A percentile compares a stretch with the other conserved stretches of the same genome.
phyloP scores from a whole-genome alignment of 2,888 invertebrate species.

The Rhagonycha fulva region DNA sequence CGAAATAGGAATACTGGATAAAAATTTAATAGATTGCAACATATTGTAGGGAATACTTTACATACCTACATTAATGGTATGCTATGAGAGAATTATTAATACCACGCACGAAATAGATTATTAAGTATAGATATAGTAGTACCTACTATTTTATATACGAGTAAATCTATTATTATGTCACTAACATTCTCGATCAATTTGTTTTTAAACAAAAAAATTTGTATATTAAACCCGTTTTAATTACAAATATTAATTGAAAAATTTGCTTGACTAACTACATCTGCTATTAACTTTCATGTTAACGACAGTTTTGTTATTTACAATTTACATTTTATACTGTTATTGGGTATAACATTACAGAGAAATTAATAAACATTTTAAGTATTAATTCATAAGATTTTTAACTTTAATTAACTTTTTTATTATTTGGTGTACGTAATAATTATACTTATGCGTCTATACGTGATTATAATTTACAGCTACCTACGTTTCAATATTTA shows the following conservation, averaged over 20 bases:
- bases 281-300: not conserved
- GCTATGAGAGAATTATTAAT: not conserved
- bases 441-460: not conserved
- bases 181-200: not conserved
- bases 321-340: not conserved
- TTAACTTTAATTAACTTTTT: not conserved
- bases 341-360: not conserved
- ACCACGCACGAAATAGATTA: not conserved
- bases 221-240: conserved; percentile 9
- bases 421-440: not conserved
- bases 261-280: not conserved
- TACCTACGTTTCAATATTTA: no score
- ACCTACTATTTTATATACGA: not conserved
- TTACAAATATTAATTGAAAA: conserved; percentile 21
- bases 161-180: not conserved
- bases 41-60: not conserved
- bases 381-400: not conserved
- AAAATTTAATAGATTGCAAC: not conserved
- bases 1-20: not conserved
- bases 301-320: not conserved
- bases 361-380: not conserved
- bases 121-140: no score
- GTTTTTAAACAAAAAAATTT: not conserved
- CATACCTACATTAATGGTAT: not conserved
- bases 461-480: no score